Evolutionary conservation across 2,113 vertebrate species (phyloP), one percentile per base, ranked within the genome.

Genomic region (Azemiops feae): DNA sequence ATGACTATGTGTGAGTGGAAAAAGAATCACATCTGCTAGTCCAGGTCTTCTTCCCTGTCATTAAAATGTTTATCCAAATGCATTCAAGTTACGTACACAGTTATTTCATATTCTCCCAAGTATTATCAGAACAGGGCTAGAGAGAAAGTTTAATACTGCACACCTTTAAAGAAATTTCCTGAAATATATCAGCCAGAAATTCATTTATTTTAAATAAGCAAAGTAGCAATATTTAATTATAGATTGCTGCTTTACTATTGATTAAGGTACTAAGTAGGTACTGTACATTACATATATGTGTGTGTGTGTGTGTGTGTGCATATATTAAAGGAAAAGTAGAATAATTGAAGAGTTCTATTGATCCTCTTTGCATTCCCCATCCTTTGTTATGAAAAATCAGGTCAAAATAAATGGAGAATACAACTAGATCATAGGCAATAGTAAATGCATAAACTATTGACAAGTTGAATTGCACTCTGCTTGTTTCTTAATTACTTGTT

Each of bases 341-440:
- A 45, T 94, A 53, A 54, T 58, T 89, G 87, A 3, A 69, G 1
- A 25, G 0, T 93, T 87, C 54, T 95, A 30, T 92, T 12, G 88
- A 20, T 74, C 64, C 27, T 55, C 89, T 57, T 47, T 91, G 89
- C 92, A 94, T 93, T 20, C 0, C 14, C 0, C 0, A 88, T 10
- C 6, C 45, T 20, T 93, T 91, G 34, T 81, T 93, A 87, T 94
- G 92, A 93, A 95, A 94, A 94, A 87, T 34, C 53, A 93, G 94
- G 93, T 96, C 95, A 96, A 95, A 96, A 92, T 87, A 95, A 95
- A 94, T 96, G 95, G 94, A 92, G 55, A 54, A 86, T 95, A 95
- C 3, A 92, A 94, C 30, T 85, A 93, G 69, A 91, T 95, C 91
- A 64, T 74, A 90, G 43, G 91, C 64, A 87, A 54, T 93, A 92